These are phyloP conservation scores for Mesocentrotus franciscanus DNA, from an alignment of 53 echinoderm and acorn worm genomes.

Conservation along the genomic window DNA sequence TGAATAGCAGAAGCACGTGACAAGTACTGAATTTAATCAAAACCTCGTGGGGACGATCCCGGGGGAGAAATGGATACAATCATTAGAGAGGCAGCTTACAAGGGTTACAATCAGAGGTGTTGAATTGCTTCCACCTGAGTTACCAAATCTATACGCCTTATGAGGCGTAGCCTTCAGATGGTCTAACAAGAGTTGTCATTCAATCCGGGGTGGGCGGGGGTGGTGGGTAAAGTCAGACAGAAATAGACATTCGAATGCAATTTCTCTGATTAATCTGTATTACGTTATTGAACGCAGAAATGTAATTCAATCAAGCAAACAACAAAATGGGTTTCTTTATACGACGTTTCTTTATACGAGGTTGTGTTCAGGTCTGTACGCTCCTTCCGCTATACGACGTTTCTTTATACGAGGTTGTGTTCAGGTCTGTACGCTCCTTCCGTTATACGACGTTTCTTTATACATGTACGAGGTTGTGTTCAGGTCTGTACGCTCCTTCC, in stretches of 20 bases:
- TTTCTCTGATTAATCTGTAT: neutral
- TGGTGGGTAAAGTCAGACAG: neutral
- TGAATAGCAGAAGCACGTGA: neutral
- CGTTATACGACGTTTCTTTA: too few species aligned
- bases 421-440: too few species aligned
- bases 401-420: too few species aligned
- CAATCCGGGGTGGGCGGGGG: neutral
- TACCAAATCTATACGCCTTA: neutral
- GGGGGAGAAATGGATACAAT: constrained; percentile 9
- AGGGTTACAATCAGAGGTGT: neutral
- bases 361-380: too few species aligned
- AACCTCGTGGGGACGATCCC: neutral
- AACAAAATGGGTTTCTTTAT: too few species aligned
- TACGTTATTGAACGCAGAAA: too few species aligned
- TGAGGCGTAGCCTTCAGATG: neutral
- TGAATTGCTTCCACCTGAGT: constrained; percentile 11
- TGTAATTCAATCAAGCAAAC: too few species aligned
- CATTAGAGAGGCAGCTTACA: neutral
- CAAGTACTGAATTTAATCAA: neutral
- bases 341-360: too few species aligned
- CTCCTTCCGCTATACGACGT: too few species aligned
- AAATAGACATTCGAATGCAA: neutral
- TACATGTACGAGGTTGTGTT: too few species aligned
- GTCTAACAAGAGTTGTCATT: neutral
- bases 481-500: too few species aligned